These are phyloP conservation scores for Pterocles orientalis DNA, from an alignment of 2,113 vertebrate species.

Conservation along the genomic window DNA sequence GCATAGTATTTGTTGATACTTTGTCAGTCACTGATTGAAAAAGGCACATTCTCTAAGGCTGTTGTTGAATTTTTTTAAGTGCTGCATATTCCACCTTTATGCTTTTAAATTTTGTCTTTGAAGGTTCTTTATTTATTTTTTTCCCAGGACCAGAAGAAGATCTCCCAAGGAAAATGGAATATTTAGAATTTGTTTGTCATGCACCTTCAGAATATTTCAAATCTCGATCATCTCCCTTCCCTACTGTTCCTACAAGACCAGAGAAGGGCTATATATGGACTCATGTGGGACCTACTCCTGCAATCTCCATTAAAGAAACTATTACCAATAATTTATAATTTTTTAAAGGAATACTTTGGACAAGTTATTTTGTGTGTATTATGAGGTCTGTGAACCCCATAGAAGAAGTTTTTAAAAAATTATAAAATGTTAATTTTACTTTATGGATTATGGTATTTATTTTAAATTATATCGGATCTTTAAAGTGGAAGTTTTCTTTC, in stretches of 20 bases:
- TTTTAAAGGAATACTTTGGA: neutral
- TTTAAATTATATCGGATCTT: conserved; percentile 8
- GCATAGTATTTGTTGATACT: neutral
- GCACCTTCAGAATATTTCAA: conserved; percentile 99
- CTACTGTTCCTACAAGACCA: conserved; percentile 91
- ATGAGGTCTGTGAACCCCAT: neutral
- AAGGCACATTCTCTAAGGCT: neutral
- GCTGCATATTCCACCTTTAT: neutral
- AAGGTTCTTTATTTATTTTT: neutral
- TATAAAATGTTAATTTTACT: neutral
- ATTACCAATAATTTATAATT: conserved; percentile 81
- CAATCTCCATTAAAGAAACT: conserved; percentile 89
- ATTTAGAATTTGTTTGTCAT: conserved; percentile 96
- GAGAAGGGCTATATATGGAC: conserved; percentile 98
- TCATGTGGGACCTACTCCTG: conserved; percentile 90
- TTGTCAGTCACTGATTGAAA: neutral
- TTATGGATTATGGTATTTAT: neutral
- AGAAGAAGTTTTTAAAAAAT: neutral
- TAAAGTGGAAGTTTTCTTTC: neutral
- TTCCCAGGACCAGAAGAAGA: conserved; percentile 94
- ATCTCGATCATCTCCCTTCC: conserved; percentile 93
- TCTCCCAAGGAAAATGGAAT: conserved; percentile 97
- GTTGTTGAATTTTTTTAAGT: neutral
- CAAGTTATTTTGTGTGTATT: neutral
- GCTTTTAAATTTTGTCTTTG: neutral